Base-by-base conservation (phyloP, 2,888 invertebrate genomes). In the Ctena decussata region DNA sequence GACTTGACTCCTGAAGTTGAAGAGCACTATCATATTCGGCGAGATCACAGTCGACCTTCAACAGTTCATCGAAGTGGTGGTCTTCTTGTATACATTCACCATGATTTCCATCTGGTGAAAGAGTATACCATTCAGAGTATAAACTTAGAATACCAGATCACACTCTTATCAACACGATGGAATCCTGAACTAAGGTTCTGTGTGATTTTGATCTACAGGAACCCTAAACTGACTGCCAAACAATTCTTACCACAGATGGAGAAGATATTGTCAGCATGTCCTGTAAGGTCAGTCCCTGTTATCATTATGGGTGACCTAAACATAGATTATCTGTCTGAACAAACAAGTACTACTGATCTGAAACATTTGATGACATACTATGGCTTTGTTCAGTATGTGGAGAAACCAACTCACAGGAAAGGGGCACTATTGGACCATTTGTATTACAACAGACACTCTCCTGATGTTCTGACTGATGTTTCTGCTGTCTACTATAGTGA, bases 31-130 rank as follows among this genome's bases (percentile, higher is more conserved):
- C 35, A 35, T 65, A 18, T 65, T 5, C 35, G 65, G 0, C 32
- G 5, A 18, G 65, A 27, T 21, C n/a, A 27, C 18, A 18, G 11
- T 3, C 8, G 1, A 35, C 32, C 21, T 11, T 21, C 8, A 11
- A 35, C 18, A 35, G 5, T 11, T 5, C 72, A 72, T 18, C 39
- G 72, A 72, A 24, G 72, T 72, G 72, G 72, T n/a, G 72, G 72
- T 6, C 72, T 72, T 35, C 72, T 72, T 11, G 44, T 41, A 24
- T 72, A 44, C 44, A 41, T 41, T 46, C 72, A 41, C n/a, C 30
- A 44, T 30, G 72, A 41, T 6, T 41, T 72, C 27, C 8, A 1
- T 3, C 3, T 39, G 27, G 3, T 39, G 30, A 41, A 12, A 12
- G 11, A 72, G 44, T 3, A 32, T 6, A 18, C 18, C 1, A 1